phyloP scores from a whole-genome alignment of 2,113 vertebrate genomes.

The Thomomys bottae region DNA sequence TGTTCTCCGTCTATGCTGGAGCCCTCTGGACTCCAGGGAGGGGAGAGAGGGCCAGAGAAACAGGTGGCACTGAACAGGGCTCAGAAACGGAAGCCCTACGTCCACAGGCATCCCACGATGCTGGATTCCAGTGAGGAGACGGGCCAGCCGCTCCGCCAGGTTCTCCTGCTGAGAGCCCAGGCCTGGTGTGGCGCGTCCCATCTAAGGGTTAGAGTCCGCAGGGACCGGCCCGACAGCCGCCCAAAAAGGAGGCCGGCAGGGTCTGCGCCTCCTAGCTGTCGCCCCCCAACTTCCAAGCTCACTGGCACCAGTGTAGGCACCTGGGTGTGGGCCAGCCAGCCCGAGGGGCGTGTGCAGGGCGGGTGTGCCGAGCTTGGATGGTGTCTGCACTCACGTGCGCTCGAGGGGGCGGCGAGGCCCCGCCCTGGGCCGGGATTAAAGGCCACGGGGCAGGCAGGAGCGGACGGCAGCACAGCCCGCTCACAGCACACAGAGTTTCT shows the following conservation, averaged over 20 bases:
- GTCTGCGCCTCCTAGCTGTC: neutral
- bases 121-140: too few species aligned
- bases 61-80: neutral
- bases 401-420: slow-evolving; percentile 62
- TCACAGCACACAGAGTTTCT: neutral
- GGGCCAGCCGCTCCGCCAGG: too few species aligned
- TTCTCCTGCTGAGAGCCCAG: too few species aligned
- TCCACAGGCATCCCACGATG: neutral
- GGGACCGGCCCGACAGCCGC: too few species aligned
- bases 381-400: slow-evolving; percentile 30
- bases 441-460: slow-evolving; percentile 59
- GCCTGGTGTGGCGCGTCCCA: neutral
- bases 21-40: neutral
- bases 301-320: too few species aligned
- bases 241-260: too few species aligned
- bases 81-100: neutral
- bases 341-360: slow-evolving; percentile 28
- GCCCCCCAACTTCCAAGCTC: neutral
- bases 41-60: neutral
- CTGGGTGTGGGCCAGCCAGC: neutral
- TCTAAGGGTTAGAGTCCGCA: neutral
- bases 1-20: too few species aligned
- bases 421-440: slow-evolving; percentile 83
- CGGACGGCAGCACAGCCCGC: neutral
- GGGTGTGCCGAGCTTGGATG: neutral